Evolutionary conservation across 53 echinoderm and acorn worm species (phyloP), one percentile per base, ranked within the genome.

Genomic region (Glandiceps talaboti): DNA sequence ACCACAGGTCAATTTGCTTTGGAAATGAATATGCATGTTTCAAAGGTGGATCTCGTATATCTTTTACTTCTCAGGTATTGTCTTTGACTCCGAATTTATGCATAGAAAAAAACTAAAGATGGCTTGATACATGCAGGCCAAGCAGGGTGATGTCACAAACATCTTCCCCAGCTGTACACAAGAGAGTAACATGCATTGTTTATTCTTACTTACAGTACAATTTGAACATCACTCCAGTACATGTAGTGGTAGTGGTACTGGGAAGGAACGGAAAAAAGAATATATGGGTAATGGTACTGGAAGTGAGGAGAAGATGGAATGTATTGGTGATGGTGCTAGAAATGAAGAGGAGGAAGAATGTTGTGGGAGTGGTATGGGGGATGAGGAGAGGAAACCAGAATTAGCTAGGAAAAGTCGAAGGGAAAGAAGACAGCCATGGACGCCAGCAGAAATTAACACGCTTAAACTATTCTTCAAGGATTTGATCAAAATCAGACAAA

Each of bases 141-240:
- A 20, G 64, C 64, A 20, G 64, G 64, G 6, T 45, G 64, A 12
- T 45, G 64, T 45, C 64, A 45, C 6, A 6, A 45, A 20, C 20
- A 20, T 45, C 64, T 45, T 45, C 64, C 64, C 20, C 6, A 45
- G 64, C 64, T 45, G 64, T 20, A 45, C 64, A 12, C 20, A 45
- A 12, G 64, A 45, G 64, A 45, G 64, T 45, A 45, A 45, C 20
- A 45, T 45, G 20, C 20, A 45, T 12, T 45, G 20, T 45, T 12
- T 45, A 12, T 45, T 20, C 20, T 45, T 45, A 12, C 20, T 12
- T 45, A 45, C 20, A 45, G 64, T 45, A 45, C 64, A 6, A 6
- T 45, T 20, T 45, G 64, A 45, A 20, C 64, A 45, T 45, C 64
- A 45, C 75, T 79, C 85, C 29, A 80, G 79, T 64, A 80, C 85